Percentiles rank a stretch among this genome's conserved stretches.
These are phyloP conservation scores for Erebia ligea DNA, from an alignment of 2,888 invertebrate species.

Conservation along the genomic window DNA sequence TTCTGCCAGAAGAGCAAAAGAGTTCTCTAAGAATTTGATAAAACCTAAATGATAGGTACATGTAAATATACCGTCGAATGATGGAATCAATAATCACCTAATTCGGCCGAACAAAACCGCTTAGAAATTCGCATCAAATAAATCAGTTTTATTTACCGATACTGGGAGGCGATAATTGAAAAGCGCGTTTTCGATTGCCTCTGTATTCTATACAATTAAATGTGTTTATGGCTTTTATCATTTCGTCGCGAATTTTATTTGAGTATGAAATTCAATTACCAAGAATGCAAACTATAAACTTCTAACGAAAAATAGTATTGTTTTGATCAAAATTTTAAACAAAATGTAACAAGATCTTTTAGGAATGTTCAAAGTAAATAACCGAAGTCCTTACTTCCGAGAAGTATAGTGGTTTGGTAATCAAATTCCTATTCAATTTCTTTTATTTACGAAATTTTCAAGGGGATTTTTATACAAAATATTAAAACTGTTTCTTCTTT, in stretches of 20 bases:
- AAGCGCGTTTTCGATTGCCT: constrained; percentile 1
- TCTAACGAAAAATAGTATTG: no score
- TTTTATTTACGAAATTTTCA: no score
- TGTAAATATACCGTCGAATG: background rate
- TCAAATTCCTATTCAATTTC: no score
- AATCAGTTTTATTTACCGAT: constrained; percentile 19
- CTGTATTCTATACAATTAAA: constrained; percentile 1
- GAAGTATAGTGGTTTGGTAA: background rate
- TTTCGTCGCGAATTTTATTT: background rate
- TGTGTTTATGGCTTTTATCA: background rate
- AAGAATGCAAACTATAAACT: background rate
- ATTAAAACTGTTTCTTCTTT: no score
- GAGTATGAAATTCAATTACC: background rate
- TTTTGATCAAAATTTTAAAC: background rate
- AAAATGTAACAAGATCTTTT: background rate
- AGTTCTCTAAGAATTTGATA: no score
- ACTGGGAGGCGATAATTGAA: constrained; percentile 1
- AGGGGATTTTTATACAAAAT: no score
- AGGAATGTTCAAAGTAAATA: background rate
- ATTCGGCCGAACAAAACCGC: background rate
- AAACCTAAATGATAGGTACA: background rate
- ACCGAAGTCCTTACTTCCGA: background rate
- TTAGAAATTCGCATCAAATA: constrained; percentile 10
- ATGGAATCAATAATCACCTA: background rate
- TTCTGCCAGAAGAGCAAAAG: no score